A percentile compares a stretch with the other conserved stretches of the same genome.
Conservation (phyloP, 2,113 vertebrate species). For the Anguilla rostrata region DNA sequence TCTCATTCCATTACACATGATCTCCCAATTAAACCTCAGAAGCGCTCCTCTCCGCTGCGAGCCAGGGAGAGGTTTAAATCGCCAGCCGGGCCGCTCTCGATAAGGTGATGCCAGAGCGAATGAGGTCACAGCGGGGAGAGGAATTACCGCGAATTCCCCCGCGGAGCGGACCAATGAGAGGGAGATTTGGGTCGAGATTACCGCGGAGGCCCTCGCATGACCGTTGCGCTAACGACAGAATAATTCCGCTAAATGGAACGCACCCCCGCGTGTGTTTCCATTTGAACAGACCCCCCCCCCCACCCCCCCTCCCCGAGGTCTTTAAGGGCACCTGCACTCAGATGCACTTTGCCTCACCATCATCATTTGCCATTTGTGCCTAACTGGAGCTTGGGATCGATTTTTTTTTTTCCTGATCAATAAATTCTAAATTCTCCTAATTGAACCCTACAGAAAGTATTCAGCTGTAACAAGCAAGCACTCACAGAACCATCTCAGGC, state of each 20-base stretch:
- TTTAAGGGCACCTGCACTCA: background rate
- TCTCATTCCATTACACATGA: conserved; percentile 56
- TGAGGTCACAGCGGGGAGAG: background rate
- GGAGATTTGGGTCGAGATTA: conserved; percentile 32
- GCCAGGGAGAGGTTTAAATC: conserved; percentile 35
- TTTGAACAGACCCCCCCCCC: conserved; percentile 23
- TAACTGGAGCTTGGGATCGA: background rate
- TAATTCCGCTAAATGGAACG: conserved; percentile 39
- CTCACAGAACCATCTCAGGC: background rate
- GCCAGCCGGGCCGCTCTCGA: conserved; percentile 24
- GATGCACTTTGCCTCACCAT: background rate
- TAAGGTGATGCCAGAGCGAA: conserved; percentile 19
- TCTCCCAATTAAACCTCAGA: conserved; percentile 57
- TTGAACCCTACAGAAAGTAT: background rate
- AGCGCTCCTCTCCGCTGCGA: conserved; percentile 22
- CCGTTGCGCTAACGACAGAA: conserved; percentile 43
- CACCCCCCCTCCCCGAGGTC: conserved; percentile 15
- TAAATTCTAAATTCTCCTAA: background rate
- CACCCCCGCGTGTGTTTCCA: conserved; percentile 44
- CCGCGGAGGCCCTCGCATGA: conserved; percentile 21
- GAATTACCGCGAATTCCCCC: conserved; percentile 27
- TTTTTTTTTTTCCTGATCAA: too few species aligned
- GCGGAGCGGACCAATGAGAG: conserved; percentile 26
- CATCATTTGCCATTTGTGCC: background rate
- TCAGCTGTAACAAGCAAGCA: background rate